Evolutionary conservation across 2,888 invertebrate genomes (phyloP).

Genomic region (Ormyrus pomaceus): DNA sequence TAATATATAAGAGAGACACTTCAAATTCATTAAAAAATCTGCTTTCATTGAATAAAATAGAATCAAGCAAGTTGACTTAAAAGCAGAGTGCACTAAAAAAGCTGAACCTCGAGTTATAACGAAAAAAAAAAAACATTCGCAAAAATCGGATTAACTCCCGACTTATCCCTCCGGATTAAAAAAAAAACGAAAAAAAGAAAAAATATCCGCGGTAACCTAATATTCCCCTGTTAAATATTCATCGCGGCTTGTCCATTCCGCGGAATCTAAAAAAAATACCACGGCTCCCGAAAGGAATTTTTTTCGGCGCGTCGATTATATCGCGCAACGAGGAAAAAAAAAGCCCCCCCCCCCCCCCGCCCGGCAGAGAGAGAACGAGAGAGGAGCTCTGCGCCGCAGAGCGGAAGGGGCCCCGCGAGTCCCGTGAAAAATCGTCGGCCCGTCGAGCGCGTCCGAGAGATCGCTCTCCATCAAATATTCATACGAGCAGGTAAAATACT

Average conservation of each 20-base stretch:
- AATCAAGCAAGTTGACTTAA: too few species aligned
- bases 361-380: neutral
- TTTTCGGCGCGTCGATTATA: constrained; percentile 4
- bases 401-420: neutral
- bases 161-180: neutral
- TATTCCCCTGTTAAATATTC: too few species aligned
- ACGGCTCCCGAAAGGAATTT: neutral
- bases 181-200: neutral
- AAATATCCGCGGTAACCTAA: neutral
- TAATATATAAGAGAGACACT: too few species aligned
- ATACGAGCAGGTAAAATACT: constrained; percentile 53
- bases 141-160: too few species aligned
- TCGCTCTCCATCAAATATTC: constrained; percentile 54
- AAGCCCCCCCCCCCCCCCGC: neutral
- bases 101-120: too few species aligned
- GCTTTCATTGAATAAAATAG: too few species aligned
- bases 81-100: too few species aligned
- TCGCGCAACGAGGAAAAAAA: constrained; percentile 5
- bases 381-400: neutral
- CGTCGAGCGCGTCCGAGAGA: constrained; percentile 45
- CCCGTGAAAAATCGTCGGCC: constrained; percentile 49
- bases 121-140: too few species aligned
- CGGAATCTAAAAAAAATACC: too few species aligned
- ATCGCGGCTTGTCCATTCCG: too few species aligned
- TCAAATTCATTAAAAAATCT: too few species aligned